Conservation (phyloP, 2,113 vertebrate genomes). For the Anoplopoma fimbria region DNA sequence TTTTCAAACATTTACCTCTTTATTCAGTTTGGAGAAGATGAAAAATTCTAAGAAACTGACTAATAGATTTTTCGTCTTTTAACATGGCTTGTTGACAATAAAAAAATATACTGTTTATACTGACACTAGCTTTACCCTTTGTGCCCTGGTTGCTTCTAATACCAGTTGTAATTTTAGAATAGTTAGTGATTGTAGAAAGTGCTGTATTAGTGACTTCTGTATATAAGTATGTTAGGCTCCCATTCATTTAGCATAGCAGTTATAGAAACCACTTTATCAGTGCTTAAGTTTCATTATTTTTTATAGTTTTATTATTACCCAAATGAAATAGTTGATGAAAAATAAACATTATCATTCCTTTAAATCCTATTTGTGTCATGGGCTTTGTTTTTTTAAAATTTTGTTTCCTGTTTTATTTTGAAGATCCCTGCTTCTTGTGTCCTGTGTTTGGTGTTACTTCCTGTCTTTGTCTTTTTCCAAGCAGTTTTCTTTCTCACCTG, state of each 20-base stretch:
- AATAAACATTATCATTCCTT: neutral
- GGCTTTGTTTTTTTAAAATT: neutral
- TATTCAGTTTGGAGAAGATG: neutral
- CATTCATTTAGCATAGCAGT: neutral
- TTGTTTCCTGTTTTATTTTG: neutral
- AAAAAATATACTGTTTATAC: neutral
- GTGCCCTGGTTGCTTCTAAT: neutral
- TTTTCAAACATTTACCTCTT: neutral
- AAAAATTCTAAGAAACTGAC: neutral
- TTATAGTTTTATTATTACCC: neutral
- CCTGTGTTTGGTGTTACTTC: neutral
- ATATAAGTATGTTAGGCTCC: neutral
- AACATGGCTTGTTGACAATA: neutral
- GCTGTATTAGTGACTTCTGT: neutral
- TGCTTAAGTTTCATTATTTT: too few species aligned
- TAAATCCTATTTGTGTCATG: neutral
- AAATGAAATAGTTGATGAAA: neutral
- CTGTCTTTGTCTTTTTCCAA: too few species aligned
- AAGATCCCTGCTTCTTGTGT: neutral
- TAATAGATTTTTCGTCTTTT: constrained; percentile 1
- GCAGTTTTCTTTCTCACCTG: neutral
- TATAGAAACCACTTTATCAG: neutral
- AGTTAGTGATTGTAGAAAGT: too few species aligned
- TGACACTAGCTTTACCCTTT: neutral
- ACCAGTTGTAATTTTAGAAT: neutral